Percentiles rank a stretch among this genome's conserved stretches.
phyloP scores from a whole-genome alignment of 2,797 vertebrate genomes.

The Calcarius lapponicus region DNA sequence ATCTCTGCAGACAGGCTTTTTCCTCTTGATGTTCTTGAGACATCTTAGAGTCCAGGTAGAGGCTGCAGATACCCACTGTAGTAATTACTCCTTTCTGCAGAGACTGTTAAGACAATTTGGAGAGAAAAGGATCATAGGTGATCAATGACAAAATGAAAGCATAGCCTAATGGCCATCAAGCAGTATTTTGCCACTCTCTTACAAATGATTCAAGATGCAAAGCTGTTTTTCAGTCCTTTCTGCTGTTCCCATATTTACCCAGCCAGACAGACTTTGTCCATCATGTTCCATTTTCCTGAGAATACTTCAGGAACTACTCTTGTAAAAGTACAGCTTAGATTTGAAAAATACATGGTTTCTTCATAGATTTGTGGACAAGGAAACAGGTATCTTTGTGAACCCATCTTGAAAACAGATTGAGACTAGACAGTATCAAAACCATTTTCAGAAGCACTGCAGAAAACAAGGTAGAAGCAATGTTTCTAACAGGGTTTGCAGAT shows the following conservation, averaged over 20 bases:
- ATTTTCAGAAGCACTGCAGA: not conserved
- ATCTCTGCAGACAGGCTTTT: not conserved
- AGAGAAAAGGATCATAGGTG: not conserved
- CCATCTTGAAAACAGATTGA: not conserved
- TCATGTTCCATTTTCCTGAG: not conserved
- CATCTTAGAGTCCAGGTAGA: not conserved
- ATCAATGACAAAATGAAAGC: not conserved
- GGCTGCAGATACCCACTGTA: not conserved
- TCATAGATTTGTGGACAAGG: not conserved
- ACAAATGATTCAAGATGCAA: not conserved
- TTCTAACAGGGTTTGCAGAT: not conserved
- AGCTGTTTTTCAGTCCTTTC: not conserved
- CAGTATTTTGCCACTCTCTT: not conserved
- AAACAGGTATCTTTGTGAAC: not conserved
- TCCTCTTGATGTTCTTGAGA: not conserved
- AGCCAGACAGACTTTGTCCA: not conserved
- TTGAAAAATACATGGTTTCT: not conserved
- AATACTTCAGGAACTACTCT: not conserved
- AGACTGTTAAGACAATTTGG: not conserved
- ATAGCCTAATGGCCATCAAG: not conserved
- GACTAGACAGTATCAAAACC: not conserved
- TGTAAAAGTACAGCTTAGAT: not conserved
- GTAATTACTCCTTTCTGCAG: slow-evolving; percentile 9
- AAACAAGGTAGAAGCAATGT: not conserved
- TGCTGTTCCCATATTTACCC: not conserved